Base-by-base conservation (phyloP, 1,140 invertebrate genomes). In the Sycobia sp. region DNA sequence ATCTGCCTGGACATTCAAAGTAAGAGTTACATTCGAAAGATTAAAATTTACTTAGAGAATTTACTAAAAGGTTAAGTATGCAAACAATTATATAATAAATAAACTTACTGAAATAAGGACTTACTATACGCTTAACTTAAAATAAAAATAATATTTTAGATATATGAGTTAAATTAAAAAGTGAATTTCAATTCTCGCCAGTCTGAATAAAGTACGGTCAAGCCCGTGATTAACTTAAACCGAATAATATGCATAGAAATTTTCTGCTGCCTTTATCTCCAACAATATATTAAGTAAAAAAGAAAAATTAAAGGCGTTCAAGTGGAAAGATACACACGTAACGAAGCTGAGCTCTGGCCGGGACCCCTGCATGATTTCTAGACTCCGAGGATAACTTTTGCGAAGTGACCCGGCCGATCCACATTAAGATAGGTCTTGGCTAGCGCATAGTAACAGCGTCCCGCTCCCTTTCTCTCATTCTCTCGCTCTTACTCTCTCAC, bases 241-340 rank as follows among this genome's bases (percentile, higher is more conserved):
- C 32, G 46, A 53, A 57, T 25, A 27, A 32, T n/a, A 32, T n/a
- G 36, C 20, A 11, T 20, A n/a, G 53, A 43, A 3, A 41, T 54
- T n/a, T 41, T 14, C 18, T 43, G 7, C 16, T 4, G 1, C n/a
- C 0, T 14, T 34, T 57, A 50, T 49, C 36, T 50, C n/a, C 34
- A 20, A 27, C 25, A 29, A 36, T 53, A 23, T n/a, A 61, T 51
- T 53, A 44, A 25, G 41, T 51, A 39, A 51, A n/a, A 49, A n/a
- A 27, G 46, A 60, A 46, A 60, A 60, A 60, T 60, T 60, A 60
- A 60, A 60, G 41, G 57, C 53, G 58, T 51, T 61, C 53, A 61
- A 36, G 34, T 13, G 39, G 9, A 22, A 20, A 61, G 44, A 59
- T 51, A 61, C 27, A 53, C 38, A 32, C 7, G 20, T 49, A 29